Base-by-base conservation (phyloP, 1,140 invertebrate species). In the Halesus radiatus region DNA sequence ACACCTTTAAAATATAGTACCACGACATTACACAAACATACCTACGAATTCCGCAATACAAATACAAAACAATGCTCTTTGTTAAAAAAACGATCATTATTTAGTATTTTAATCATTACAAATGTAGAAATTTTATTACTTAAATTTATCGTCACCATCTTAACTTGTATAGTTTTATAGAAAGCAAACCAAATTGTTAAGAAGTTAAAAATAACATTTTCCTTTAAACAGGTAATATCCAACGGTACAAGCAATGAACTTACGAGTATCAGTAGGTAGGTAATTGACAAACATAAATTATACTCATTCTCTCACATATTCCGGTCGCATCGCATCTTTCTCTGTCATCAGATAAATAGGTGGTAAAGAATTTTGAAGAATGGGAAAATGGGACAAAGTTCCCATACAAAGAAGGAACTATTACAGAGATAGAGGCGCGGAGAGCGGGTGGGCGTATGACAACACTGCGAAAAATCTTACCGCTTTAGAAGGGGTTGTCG, bases 261-360 rank as follows among this genome's bases (percentile, higher is more conserved):
- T 64, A 10, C 32, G 32, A 64, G 26, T n/a, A n/a, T n/a, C n/a
- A n/a, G n/a, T n/a, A n/a, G n/a, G n/a, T 29, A 29, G 15, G 37
- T 45, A 29, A 26, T 66, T 18, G 15, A 66, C 15, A 32, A 66
- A 66, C 62, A 64, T 66, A 66, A 32, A 29, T 16, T 66, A 66
- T 18, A n/a, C 62, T n/a, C 23, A 16, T 29, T 66, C n/a, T 29
- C 16, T 29, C 29, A 66, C 29, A 66, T 29, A 26, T 66, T 10
- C 23, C 62, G 10, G 32, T 29, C 0, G 62, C 29, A 66, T 66
- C 8, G 15, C 29, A 66, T 66, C n/a, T 66, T 66, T 32, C 29
- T 13, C 16, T 66, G 62, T 66, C 22, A 26, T 66, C 13, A 29
- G 62, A 26, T 7, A 66, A 29, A 66, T 66, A 10, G 62, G 8